Base-by-base conservation (phyloP, 2,888 invertebrate genomes). In the Noctua janthina region DNA sequence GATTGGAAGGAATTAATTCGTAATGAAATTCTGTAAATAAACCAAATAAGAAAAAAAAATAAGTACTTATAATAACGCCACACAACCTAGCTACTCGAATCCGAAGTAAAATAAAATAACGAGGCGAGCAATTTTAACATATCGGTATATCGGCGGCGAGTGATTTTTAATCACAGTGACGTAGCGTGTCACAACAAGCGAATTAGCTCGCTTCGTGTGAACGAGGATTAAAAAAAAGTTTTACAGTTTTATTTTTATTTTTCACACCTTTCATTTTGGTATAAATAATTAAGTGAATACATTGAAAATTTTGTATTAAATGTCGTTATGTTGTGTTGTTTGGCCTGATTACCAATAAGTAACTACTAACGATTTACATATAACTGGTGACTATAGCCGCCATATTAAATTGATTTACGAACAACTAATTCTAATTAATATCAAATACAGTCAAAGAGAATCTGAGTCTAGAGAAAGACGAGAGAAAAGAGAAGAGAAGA, bases 1-100 rank as follows among this genome's bases (percentile, higher is more conserved):
- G 64, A 64, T 76, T 67, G 10, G 86, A 80, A 11, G 78, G 81
- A 66, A 91, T 87, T 29, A 90, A 80, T 15, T 83, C 70, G 79
- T 89, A 90, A 29, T 64, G 74, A 64, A 79, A 8, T 0, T 59
- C 81, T 81, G 78, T 15, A 75, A 81, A 67, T 56, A 23, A 1
- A 43, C 4, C 6, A 20, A 39, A 35, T 56, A 35, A 7, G 0
- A 5, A 54, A 74, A 73, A 51, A 15, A 15, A 13, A 13, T 46
- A 46, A 13, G 46, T 46, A 46, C 11, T 29, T 29, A 29, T 29
- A 29, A 29, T 17, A 8, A 35, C 8, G 39, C 11, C 39, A 67
- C 43, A 23, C 35, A 64, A 35, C 15, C 4, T n/a, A 23, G 13
- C 10, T 56, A 23, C 8, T 3, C 23, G 56, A n/a, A 59, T n/a